phyloP scores from a whole-genome alignment of 2,888 invertebrate species.

The Limnephilus lunatus region DNA sequence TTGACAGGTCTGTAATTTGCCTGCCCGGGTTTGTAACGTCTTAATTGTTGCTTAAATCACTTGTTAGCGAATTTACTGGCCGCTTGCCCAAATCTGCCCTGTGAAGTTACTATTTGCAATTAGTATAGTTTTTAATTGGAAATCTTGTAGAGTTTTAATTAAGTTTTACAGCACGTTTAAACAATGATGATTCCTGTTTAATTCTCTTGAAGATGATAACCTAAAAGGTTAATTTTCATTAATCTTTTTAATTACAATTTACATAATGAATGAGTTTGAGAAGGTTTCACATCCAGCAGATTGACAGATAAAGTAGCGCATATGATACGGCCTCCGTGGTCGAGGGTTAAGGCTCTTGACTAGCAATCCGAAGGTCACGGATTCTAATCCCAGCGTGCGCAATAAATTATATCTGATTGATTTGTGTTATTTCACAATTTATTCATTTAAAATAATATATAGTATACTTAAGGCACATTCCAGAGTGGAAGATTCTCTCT shows the following conservation, averaged over 20 bases:
- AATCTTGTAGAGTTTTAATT: background rate
- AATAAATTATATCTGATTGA: no score
- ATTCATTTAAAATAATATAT: no score
- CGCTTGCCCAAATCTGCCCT: background rate
- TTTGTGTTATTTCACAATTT: no score
- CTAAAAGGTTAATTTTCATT: background rate
- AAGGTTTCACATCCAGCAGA: background rate
- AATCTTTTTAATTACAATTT: background rate
- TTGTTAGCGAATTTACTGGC: background rate
- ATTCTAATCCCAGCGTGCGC: no score
- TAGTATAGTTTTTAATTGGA: background rate
- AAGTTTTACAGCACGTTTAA: background rate
- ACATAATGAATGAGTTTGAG: background rate
- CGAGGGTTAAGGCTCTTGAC: no score
- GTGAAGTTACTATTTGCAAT: background rate
- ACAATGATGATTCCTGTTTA: background rate
- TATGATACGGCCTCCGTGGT: no score
- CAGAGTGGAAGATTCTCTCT: no score
- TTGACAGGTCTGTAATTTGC: slow-evolving; percentile 33
- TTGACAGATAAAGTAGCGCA: background rate
- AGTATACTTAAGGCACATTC: no score
- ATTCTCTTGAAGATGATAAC: background rate
- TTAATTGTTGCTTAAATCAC: slow-evolving; percentile 25
- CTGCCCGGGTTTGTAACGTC: slow-evolving; percentile 2
- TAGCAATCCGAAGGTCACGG: no score